Conservation (phyloP, 2,888 invertebrate genomes). For the Drosophila neutralis region DNA sequence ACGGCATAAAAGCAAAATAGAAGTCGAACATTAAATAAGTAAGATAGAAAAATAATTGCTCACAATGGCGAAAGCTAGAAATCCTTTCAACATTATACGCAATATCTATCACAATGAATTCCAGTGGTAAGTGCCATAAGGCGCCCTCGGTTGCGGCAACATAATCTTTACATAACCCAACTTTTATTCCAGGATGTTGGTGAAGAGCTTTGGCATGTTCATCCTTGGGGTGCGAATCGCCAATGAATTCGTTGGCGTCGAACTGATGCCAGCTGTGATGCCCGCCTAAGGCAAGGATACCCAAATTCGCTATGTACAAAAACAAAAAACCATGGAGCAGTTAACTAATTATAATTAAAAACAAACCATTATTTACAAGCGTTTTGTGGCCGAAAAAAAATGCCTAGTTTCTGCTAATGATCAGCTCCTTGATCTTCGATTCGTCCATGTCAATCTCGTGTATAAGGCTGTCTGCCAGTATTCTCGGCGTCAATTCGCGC, state of each 20-base stretch:
- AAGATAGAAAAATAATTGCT: slow-evolving; percentile 19
- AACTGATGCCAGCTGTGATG: slow-evolving; percentile 88
- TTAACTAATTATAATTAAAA: slow-evolving; percentile 68
- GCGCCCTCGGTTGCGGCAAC: slow-evolving; percentile 1
- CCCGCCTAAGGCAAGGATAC: slow-evolving; percentile 48
- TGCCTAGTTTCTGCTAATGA: slow-evolving; percentile 55
- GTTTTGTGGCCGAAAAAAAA: background rate
- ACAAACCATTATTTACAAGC: slow-evolving; percentile 50
- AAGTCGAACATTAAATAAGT: slow-evolving; percentile 22
- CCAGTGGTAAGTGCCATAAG: slow-evolving; percentile 88
- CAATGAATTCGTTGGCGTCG: slow-evolving; percentile 91
- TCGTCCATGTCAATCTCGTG: slow-evolving; percentile 89
- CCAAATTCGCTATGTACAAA: slow-evolving; percentile 50
- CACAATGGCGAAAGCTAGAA: slow-evolving; percentile 87
- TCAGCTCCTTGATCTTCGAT: slow-evolving; percentile 84
- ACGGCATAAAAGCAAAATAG: slow-evolving; percentile 18
- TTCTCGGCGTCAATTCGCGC: slow-evolving; percentile 90
- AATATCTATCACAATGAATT: slow-evolving; percentile 91
- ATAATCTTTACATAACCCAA: slow-evolving; percentile 56
- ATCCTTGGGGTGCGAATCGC: slow-evolving; percentile 91
- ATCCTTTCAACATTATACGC: slow-evolving; percentile 87
- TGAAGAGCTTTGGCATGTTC: slow-evolving; percentile 93
- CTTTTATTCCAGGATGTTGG: slow-evolving; percentile 88
- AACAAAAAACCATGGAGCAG: slow-evolving; percentile 30
- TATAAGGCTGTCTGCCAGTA: slow-evolving; percentile 92